A percentile compares a stretch with the other conserved stretches of the same genome.
phyloP scores from a whole-genome alignment of 1,140 invertebrate species.

The Bombus pascuorum region DNA sequence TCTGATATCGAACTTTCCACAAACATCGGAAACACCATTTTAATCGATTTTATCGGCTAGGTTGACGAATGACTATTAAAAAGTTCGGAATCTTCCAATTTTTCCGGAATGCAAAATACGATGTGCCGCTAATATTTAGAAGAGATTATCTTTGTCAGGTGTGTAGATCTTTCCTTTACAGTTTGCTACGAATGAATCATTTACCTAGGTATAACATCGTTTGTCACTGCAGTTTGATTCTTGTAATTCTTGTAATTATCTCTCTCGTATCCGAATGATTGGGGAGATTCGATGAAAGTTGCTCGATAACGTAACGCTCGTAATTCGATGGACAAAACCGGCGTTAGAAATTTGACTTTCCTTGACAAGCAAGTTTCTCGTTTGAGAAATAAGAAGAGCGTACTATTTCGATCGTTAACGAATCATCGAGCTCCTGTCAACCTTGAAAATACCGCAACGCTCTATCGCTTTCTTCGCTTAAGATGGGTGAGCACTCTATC shows the following conservation, averaged over 20 bases:
- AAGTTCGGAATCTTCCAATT: not conserved
- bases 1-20: not conserved
- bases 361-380: not conserved
- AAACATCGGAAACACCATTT: no score
- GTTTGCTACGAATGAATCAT: not conserved
- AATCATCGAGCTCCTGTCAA: conserved; percentile 36
- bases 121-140: not conserved
- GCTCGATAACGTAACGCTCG: not conserved
- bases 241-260: not conserved
- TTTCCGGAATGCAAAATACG: no score
- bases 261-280: not conserved
- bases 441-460: conserved; percentile 30
- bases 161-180: not conserved
- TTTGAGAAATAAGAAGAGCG: not conserved
- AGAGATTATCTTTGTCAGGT: not conserved
- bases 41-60: not conserved
- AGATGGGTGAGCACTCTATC: not conserved
- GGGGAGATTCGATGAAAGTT: not conserved
- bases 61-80: not conserved
- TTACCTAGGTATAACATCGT: not conserved
- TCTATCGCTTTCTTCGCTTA: conserved; percentile 22
- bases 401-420: conserved; percentile 16
- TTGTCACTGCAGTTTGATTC: not conserved
- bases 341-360: not conserved
- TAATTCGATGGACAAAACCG: not conserved